These are phyloP conservation scores for Leucoraja ocellata DNA, from an alignment of 2,797 vertebrate genomes.

Conservation along the genomic window DNA sequence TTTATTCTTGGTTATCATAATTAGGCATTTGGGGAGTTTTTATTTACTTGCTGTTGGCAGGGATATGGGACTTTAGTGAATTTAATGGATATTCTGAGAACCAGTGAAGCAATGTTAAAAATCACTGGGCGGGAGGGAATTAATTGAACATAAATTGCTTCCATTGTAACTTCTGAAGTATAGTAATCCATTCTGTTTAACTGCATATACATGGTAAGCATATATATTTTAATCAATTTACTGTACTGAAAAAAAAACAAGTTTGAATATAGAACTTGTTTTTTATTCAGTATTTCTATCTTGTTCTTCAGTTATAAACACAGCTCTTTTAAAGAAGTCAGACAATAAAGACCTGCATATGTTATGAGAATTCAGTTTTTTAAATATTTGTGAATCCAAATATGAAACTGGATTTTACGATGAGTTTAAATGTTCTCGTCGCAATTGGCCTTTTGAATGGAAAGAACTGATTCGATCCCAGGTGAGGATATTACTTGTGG, in stretches of 20 bases:
- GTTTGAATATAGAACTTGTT: neutral
- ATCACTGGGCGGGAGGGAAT: conserved; percentile 27
- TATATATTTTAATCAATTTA: neutral
- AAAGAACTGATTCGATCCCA: neutral
- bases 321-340: too few relatives aligned
- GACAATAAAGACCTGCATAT: too few relatives aligned
- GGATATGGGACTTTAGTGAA: conserved; percentile 28
- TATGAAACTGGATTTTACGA: neutral
- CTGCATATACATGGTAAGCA: neutral
- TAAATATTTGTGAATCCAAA: neutral
- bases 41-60: conserved; percentile 38
- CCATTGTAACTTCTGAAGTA: neutral
- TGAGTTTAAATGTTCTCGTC: neutral
- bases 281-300: neutral
- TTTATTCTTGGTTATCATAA: conserved; percentile 37
- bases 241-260: neutral
- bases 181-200: neutral
- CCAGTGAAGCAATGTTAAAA: conserved; percentile 7
- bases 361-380: too few relatives aligned
- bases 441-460: neutral
- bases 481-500: neutral
- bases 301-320: neutral
- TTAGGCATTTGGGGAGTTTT: conserved; percentile 38
- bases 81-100: conserved; percentile 35
- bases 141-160: conserved; percentile 26